Percentiles rank a stretch among this genome's conserved stretches.
Conservation (phyloP, 2,113 vertebrate genomes). For the Paralichthys olivaceus region DNA sequence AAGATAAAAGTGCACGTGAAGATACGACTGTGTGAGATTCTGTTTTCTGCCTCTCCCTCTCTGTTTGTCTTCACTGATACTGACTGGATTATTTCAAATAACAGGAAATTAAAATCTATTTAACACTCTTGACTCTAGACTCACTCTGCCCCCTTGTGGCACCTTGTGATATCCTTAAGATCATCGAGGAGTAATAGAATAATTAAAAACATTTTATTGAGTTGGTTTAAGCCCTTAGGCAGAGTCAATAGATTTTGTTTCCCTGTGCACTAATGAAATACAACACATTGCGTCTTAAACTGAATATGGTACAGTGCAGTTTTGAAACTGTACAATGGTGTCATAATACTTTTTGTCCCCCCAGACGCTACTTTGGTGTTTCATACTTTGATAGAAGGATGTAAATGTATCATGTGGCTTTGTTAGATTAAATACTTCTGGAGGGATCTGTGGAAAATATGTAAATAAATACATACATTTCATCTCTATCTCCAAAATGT, state of each 20-base stretch:
- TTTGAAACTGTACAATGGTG: background rate
- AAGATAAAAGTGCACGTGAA: background rate
- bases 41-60: background rate
- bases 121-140: background rate
- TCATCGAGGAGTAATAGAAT: background rate
- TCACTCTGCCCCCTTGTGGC: constrained; percentile 48
- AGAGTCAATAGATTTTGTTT: background rate
- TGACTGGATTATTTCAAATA: constrained; percentile 1
- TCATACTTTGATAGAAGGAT: too few species aligned
- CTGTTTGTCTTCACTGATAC: background rate
- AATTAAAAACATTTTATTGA: too few species aligned
- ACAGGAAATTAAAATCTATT: constrained; percentile 9
- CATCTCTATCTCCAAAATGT: too few species aligned
- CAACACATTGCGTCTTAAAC: too few species aligned
- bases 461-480: background rate
- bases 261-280: background rate
- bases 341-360: background rate
- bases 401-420: too few species aligned
- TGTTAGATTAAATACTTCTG: too few species aligned
- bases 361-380: background rate
- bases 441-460: too few species aligned
- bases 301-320: too few species aligned
- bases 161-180: background rate
- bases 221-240: background rate
- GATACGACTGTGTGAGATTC: background rate